Percentiles rank a stretch among this genome's conserved stretches.
phyloP scores from a whole-genome alignment of 2,797 vertebrate genomes.

The Leuciscus waleckii region DNA sequence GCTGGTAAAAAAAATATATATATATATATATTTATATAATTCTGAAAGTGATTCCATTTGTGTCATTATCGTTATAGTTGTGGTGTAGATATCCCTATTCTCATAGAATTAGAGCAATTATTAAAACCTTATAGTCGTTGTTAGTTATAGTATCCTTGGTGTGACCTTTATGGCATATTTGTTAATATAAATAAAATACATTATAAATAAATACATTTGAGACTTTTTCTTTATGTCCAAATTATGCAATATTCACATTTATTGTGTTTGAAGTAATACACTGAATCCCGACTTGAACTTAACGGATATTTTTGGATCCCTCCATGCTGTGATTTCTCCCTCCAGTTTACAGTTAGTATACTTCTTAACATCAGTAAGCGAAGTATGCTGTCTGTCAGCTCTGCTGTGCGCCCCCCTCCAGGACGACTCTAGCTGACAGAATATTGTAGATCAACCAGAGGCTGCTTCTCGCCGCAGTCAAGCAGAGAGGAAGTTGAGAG shows the following conservation, averaged over 20 bases:
- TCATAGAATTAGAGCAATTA: background rate
- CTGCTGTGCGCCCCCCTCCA: constrained; percentile 21
- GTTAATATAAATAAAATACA: background rate
- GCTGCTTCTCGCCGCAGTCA: constrained; percentile 7
- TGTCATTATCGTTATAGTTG: background rate
- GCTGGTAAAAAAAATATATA: background rate
- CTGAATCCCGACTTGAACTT: background rate
- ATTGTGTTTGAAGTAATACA: background rate
- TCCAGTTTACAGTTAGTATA: constrained; percentile 17
- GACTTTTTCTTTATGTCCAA: background rate
- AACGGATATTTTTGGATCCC: constrained; percentile 22
- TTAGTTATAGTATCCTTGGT: background rate
- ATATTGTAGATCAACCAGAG: constrained; percentile 25
- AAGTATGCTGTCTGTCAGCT: constrained; percentile 48
- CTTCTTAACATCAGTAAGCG: constrained; percentile 29
- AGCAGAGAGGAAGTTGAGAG: constrained; percentile 43
- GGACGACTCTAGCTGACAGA: constrained; percentile 19
- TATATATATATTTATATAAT: background rate
- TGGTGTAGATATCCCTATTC: background rate
- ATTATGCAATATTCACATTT: background rate
- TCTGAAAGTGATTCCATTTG: background rate
- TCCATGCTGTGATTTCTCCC: constrained; percentile 15
- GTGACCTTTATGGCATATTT: background rate
- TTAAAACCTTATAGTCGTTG: background rate
- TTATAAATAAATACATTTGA: background rate